Conservation (phyloP, 2,113 vertebrate genomes). For the Thinocorus orbignyianus region DNA sequence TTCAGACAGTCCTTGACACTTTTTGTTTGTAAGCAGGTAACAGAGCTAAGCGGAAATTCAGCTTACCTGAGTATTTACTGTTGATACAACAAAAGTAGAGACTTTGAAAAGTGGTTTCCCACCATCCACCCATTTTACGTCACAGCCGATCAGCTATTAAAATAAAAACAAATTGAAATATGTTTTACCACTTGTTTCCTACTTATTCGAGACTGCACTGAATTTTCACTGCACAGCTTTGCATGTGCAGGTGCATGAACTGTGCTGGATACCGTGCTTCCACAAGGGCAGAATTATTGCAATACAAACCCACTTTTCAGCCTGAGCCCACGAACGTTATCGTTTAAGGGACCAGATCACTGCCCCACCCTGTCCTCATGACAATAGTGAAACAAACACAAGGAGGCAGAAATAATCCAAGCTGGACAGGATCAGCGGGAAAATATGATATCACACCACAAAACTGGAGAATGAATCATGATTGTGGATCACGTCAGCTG, state of each 20-base stretch:
- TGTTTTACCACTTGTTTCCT: not conserved
- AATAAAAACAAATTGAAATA: not conserved
- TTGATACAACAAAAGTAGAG: slow-evolving; percentile 89
- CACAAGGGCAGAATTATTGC: not conserved
- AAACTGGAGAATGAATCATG: not conserved
- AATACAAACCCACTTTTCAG: not conserved
- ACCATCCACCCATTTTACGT: slow-evolving; percentile 94
- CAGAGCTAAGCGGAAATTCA: not conserved
- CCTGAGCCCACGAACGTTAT: accelerated
- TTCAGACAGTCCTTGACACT: not conserved
- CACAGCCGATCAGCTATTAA: slow-evolving; percentile 76
- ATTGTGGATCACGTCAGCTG: not conserved
- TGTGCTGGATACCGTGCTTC: not conserved
- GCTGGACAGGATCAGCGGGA: not conserved
- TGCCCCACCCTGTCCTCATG: not conserved
- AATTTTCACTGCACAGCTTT: not conserved
- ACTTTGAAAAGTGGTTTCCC: slow-evolving; percentile 94
- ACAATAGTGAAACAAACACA: slow-evolving; percentile 1
- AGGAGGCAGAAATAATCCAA: not conserved
- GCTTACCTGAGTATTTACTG: slow-evolving; percentile 94
- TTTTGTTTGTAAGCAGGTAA: not conserved
- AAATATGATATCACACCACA: not conserved
- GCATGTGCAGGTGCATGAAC: accelerated
- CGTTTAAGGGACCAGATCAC: not conserved
- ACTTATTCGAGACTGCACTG: not conserved